Percentiles rank a stretch among this genome's conserved stretches.
phyloP scores from a whole-genome alignment of 2,888 invertebrate species.

The Sphecodes monilicornis region DNA sequence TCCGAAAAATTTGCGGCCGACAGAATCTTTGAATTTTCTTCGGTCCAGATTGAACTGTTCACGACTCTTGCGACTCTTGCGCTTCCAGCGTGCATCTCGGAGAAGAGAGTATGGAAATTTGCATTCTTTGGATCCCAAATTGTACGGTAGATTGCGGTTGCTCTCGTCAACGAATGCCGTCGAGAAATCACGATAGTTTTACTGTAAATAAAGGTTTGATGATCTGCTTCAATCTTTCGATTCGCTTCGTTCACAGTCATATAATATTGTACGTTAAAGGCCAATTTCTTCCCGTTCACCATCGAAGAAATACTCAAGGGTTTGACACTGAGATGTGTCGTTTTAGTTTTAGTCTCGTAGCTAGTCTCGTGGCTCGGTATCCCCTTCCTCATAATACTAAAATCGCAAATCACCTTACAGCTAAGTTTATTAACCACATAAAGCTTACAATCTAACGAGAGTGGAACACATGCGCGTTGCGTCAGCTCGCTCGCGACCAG shows the following conservation, averaged over 20 bases:
- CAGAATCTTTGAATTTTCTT: background rate
- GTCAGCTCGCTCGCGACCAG: conserved; percentile 82
- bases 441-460: conserved; percentile 81
- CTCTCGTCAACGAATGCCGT: background rate
- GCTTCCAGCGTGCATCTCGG: background rate
- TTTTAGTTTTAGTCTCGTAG: conserved; percentile 42
- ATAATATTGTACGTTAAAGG: conserved; percentile 27
- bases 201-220: conserved; percentile 13
- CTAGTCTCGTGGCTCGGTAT: conserved; percentile 57
- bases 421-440: conserved; percentile 71
- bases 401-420: conserved; percentile 48
- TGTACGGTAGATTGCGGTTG: conserved; percentile 13
- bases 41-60: background rate
- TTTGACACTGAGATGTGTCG: conserved; percentile 42
- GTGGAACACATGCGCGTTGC: conserved; percentile 84
- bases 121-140: background rate
- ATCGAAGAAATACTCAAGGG: conserved; percentile 34
- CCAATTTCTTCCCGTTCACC: conserved; percentile 25
- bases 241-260: conserved; percentile 13
- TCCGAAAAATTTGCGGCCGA: background rate
- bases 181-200: conserved; percentile 13
- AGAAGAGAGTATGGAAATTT: background rate
- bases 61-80: background rate
- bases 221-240: conserved; percentile 6
- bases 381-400: conserved; percentile 55